Evolutionary conservation across 1,140 invertebrate genomes (phyloP).

Genomic region (Aphelenchoides avenae): DNA sequence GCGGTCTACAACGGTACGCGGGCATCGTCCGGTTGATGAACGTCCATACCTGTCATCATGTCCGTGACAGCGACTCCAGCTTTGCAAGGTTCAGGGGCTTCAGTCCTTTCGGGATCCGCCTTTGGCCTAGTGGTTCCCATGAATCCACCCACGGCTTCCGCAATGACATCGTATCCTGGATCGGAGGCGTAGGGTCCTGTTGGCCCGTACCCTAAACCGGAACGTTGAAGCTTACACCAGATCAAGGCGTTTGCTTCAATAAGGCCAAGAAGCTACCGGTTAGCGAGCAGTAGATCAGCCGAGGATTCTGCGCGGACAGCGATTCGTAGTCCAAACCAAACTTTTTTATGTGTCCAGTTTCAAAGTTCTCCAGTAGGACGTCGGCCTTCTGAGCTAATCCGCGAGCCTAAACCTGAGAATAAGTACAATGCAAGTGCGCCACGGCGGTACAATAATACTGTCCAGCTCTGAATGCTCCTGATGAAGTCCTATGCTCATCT

Average conservation of each 20-base stretch:
- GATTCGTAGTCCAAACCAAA: constrained; percentile 76
- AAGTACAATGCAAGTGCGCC: no score
- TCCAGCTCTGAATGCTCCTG: no score
- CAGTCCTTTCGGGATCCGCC: no score
- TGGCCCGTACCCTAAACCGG: constrained; percentile 79
- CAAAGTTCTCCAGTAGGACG: constrained; percentile 86
- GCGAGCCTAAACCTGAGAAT: constrained; percentile 60
- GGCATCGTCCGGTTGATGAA: no score
- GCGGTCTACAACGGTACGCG: no score
- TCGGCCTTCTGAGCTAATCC: constrained; percentile 71
- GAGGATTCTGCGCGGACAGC: constrained; percentile 70
- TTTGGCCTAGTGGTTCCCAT: constrained; percentile 80
- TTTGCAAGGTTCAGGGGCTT: constrained; percentile 83
- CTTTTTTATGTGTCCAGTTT: constrained; percentile 78
- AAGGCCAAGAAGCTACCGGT: no score
- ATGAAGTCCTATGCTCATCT: no score
- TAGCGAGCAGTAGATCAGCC: constrained; percentile 86
- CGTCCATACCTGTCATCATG: no score
- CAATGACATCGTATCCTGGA: constrained; percentile 91
- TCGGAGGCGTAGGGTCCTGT: constrained; percentile 76
- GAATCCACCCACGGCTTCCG: constrained; percentile 82
- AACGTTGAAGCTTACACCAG: no score
- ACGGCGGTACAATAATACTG: no score
- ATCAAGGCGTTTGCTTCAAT: neutral
- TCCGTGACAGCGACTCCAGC: constrained; percentile 43